These are phyloP conservation scores for Poeciliopsis turrubarensis DNA, from an alignment of 2,113 vertebrate genomes.

Conservation along the genomic window DNA sequence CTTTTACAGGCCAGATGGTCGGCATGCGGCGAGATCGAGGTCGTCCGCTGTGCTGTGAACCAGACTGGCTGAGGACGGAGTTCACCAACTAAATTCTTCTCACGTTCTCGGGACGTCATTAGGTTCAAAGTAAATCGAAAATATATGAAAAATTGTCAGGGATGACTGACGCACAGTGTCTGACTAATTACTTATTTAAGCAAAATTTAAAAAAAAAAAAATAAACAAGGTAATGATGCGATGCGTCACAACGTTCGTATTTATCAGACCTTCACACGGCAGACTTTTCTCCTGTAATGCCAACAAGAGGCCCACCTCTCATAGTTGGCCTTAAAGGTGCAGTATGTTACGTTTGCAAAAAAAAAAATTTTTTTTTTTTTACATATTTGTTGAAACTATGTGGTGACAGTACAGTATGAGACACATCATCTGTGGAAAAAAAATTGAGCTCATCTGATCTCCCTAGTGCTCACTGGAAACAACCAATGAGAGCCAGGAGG, in stretches of 20 bases:
- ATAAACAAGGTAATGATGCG: too few relatives aligned
- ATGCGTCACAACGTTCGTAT: neutral
- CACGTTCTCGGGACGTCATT: constrained; percentile 12
- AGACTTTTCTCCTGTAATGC: constrained; percentile 38
- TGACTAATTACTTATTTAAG: neutral
- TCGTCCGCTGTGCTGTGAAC: constrained; percentile 46
- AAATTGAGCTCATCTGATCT: too few relatives aligned
- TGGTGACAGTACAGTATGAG: too few relatives aligned
- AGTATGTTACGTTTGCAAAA: too few relatives aligned
- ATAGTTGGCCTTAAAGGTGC: constrained; percentile 31
- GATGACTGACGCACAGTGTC: too few relatives aligned
- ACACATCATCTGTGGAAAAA: too few relatives aligned
- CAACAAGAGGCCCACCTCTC: constrained; percentile 49
- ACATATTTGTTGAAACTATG: too few relatives aligned
- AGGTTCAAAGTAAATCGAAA: neutral
- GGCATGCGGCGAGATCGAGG: constrained; percentile 62
- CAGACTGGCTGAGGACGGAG: constrained; percentile 60
- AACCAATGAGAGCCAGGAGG: too few relatives aligned
- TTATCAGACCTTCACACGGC: constrained; percentile 49
- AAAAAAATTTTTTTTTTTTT: too few relatives aligned
- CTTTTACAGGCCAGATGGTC: constrained; percentile 73
- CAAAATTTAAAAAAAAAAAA: too few relatives aligned
- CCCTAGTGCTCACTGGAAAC: too few relatives aligned
- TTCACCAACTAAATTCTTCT: constrained; percentile 50
- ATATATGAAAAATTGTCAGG: neutral